Base-by-base conservation (phyloP, 1,140 invertebrate genomes). In the Hirudo medicinalis region DNA sequence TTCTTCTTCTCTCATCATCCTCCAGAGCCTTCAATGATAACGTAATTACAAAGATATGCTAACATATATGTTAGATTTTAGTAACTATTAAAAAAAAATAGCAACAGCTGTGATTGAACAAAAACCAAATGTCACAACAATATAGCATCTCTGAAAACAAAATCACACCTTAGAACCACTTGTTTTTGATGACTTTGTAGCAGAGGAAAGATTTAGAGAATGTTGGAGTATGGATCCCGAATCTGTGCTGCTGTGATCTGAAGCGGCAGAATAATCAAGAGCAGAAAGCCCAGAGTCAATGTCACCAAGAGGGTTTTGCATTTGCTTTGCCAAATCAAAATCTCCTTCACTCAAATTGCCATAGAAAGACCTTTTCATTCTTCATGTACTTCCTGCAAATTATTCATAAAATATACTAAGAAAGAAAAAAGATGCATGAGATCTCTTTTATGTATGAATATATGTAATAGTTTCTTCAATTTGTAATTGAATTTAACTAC, bases 1-100 rank as follows among this genome's bases (percentile, higher is more conserved):
- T 81, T 77, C 88, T 86, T 43, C 92, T 84, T 49, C 92, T 85
- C 77, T 94, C 90, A 79, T 94, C 90, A 80, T 97, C 94, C 81
- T 96, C 93, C 0, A 90, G 90, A 27, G 88, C 86, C 78, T 94
- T 84, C 82, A 63, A 63, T 63, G 22, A 19, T 25, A 63, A 63
- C 2, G 32, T 63, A 5, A 63, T 32, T 25, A n/a, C 57, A 22
- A 32, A 63, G 2, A 36, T 32, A 63, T 19, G 8, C 9, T 22
- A 13, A 25, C 1, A 63, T 4, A 63, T 32, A 32, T 22, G 29
- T 25, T 25, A 63, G 57, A 11, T 63, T 63, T 63, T 63, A 63
- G 17, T 25, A 63, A 63, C 1, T 25, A 63, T 19, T 63, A 1
- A 63, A 19, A 1, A 40, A 49, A 49, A 49, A 49, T 49, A 49